A percentile compares a stretch with the other conserved stretches of the same genome.
Conservation (phyloP, 2,113 vertebrate genomes). For the Grammomys surdaster region DNA sequence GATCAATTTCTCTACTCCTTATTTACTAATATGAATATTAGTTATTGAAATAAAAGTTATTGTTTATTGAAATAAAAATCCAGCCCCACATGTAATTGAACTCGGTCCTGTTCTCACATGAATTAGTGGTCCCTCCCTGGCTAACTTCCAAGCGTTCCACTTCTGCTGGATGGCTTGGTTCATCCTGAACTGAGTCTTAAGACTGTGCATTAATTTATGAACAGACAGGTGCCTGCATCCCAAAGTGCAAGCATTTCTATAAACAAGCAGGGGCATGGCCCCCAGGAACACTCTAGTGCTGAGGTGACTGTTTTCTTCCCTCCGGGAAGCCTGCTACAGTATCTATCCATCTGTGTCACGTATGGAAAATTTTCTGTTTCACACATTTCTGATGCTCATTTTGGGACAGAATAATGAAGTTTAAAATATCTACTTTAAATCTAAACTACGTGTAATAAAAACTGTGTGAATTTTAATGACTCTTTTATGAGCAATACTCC, state of each 20-base stretch:
- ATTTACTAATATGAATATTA: not conserved
- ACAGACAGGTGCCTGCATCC: not conserved
- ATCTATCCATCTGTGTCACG: slow-evolving; percentile 68
- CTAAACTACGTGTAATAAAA: slow-evolving; percentile 55
- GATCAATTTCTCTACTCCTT: not conserved
- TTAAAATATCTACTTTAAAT: slow-evolving; percentile 73
- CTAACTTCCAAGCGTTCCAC: slow-evolving; percentile 48
- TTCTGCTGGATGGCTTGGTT: slow-evolving; percentile 13
- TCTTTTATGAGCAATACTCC: slow-evolving; percentile 46
- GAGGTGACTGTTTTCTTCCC: slow-evolving; percentile 38
- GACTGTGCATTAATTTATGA: slow-evolving; percentile 43
- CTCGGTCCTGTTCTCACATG: not conserved
- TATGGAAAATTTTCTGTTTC: slow-evolving; percentile 64
- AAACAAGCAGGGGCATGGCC: not conserved
- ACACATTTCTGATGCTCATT: slow-evolving; percentile 79
- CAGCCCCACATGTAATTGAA: not conserved
- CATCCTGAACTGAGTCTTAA: not conserved
- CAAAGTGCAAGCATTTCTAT: not conserved
- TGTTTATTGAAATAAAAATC: not conserved
- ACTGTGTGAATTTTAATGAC: slow-evolving; percentile 69
- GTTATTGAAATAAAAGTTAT: no score
- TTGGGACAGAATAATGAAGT: slow-evolving; percentile 76
- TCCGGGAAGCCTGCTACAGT: slow-evolving; percentile 2
- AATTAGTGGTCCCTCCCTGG: slow-evolving; percentile 35
- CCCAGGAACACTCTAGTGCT: not conserved